These are phyloP conservation scores for Myotis lucifugus DNA, from an alignment of 2,113 vertebrate species.

Conservation along the genomic window DNA sequence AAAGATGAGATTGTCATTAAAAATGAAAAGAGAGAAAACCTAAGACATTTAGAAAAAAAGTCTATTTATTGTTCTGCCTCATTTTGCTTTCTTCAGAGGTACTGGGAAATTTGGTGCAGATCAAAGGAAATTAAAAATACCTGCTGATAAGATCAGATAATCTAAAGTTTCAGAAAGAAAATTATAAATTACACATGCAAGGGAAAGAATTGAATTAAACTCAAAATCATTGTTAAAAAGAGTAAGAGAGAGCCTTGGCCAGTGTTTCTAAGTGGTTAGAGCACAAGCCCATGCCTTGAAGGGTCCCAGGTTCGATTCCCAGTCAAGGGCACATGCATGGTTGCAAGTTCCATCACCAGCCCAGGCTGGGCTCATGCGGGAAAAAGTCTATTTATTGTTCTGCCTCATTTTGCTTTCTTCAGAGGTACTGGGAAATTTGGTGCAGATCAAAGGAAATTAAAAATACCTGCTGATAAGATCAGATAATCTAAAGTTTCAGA, in stretches of 20 bases:
- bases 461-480: slow-evolving; percentile 68
- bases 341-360: too few relatives aligned
- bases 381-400: slow-evolving; percentile 73
- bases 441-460: slow-evolving; percentile 82
- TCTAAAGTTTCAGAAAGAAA: slow-evolving; percentile 29
- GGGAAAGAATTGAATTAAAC: slow-evolving; percentile 1
- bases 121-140: slow-evolving; percentile 82
- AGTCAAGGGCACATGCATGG: too few relatives aligned
- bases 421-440: slow-evolving; percentile 68
- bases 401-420: slow-evolving; percentile 64
- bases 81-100: slow-evolving; percentile 60
- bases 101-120: slow-evolving; percentile 70
- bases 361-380: too few relatives aligned
- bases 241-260: background rate
- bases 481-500: slow-evolving; percentile 40
- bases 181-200: background rate
- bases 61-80: slow-evolving; percentile 74
- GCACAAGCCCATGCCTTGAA: too few relatives aligned
- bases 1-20: slow-evolving; percentile 63
- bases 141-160: slow-evolving; percentile 62
- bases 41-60: slow-evolving; percentile 74
- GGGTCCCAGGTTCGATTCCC: too few relatives aligned
- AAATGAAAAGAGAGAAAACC: slow-evolving; percentile 74
- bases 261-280: too few relatives aligned
- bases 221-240: slow-evolving; percentile 24